A percentile compares a stretch with the other conserved stretches of the same genome.
phyloP scores from a whole-genome alignment of 2,113 vertebrate genomes.

The Mirza zaza region DNA sequence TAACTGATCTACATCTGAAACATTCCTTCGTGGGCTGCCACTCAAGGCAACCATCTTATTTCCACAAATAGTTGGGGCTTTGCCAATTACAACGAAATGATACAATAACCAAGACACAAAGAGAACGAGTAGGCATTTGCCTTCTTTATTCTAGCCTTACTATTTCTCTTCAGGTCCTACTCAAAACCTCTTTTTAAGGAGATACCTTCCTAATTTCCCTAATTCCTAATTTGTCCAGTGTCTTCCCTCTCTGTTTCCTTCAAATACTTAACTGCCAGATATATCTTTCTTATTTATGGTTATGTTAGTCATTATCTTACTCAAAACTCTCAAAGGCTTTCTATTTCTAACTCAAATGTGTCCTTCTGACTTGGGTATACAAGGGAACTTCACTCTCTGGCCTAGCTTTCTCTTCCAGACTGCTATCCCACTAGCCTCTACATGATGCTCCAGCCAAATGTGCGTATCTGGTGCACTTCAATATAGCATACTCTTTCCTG shows the following conservation, averaged over 20 bases:
- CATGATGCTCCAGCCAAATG: not conserved
- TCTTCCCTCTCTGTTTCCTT: not conserved
- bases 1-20: not conserved
- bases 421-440: not conserved
- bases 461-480: not conserved
- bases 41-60: not conserved
- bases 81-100: not conserved
- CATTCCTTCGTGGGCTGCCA: not conserved
- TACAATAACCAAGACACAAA: not conserved
- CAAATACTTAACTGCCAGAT: not conserved
- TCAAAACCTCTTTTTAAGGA: not conserved
- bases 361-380: not conserved
- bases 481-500: not conserved
- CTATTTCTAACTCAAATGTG: not conserved
- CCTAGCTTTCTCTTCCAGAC: not conserved
- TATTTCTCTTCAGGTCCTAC: not conserved
- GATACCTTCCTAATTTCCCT: not conserved
- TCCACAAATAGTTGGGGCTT: not conserved
- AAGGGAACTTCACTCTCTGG: not conserved
- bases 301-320: not conserved
- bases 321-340: not conserved
- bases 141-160: not conserved
- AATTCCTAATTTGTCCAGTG: not conserved
- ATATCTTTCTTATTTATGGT: not conserved
- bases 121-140: not conserved